Conservation (phyloP, 2,113 vertebrate species). For the Tor tambroides region DNA sequence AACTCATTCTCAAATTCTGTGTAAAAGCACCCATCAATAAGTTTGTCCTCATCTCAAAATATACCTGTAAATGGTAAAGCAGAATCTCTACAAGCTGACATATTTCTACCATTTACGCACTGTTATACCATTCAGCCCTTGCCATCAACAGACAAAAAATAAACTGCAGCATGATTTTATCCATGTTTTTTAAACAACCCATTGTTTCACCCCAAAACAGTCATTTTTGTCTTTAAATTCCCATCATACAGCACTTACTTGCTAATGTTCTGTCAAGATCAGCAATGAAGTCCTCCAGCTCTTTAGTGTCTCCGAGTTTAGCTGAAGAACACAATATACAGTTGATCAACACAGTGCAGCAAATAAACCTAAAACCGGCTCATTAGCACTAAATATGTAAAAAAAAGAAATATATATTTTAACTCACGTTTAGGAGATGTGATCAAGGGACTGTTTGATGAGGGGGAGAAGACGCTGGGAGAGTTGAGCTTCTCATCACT, state of each 20-base stretch:
- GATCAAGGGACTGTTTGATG: constrained; percentile 72
- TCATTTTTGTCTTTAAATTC: neutral
- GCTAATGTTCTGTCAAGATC: constrained; percentile 94
- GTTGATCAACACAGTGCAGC: neutral
- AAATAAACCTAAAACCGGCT: neutral
- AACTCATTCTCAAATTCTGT: neutral
- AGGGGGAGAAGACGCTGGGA: constrained; percentile 76
- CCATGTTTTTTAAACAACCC: neutral
- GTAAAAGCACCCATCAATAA: neutral
- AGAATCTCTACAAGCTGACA: neutral
- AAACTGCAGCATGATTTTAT: too few species aligned
- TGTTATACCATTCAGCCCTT: too few species aligned
- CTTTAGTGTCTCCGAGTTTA: constrained; percentile 97
- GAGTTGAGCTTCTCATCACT: constrained; percentile 94
- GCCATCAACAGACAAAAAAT: too few species aligned
- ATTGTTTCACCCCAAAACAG: neutral
- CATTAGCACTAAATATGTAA: neutral
- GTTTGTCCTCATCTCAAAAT: neutral
- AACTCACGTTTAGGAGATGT: constrained; percentile 84
- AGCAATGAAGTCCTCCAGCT: constrained; percentile 96
- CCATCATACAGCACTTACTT: constrained; percentile 79
- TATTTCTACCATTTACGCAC: neutral
- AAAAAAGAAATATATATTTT: neutral
- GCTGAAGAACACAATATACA: constrained; percentile 74
- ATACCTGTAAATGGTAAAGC: neutral